Base-by-base conservation (phyloP, 2,113 vertebrate genomes). In the Rattus rattus region DNA sequence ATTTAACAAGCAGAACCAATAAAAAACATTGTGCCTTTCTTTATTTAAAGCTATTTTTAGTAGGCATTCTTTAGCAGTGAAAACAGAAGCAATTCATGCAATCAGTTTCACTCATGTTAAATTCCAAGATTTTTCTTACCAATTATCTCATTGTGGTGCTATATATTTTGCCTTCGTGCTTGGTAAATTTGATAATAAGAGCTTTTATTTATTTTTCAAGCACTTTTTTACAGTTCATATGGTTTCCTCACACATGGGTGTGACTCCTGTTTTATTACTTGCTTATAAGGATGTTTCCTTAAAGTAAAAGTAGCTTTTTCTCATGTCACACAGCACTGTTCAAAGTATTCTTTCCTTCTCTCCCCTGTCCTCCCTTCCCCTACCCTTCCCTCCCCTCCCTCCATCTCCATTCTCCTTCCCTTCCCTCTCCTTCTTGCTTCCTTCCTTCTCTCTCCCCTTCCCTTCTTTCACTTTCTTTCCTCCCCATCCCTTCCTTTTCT, bases 391-490 rank as follows among this genome's bases (percentile, higher is more conserved):
- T 43, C 43, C 43, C 43, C 43, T 43, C 43, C 3, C 43, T 43
- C 3, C 43, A 43, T 43, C 43, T 43, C 43, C 43, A 43, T 43
- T 43, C 43, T 43, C 43, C 43, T 43, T 43, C 43, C 43, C 43
- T 43, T 43, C 43, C 43, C 43, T 43, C 43, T 43, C 43, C 52
- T 54, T 54, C 52, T 11, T 20, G 16, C 33, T 4, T 70, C 33
- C 17, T 22, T 5, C 24, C 2, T 10, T 76, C 8, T 5, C 10
- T 19, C 0, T 16, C 36, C 33, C 5, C 1, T 49, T 2, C 28
- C 26, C 6, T 30, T 17, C 43, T 43, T 43, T 43, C 43, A 43
- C 43, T 43, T 43, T 43, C 43, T 43, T 43, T 43, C 3, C 43
- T 47, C 14, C 43, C 16, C 13, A 30, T 49, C 7, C 47, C 26